These are phyloP conservation scores for Neodon shergylaensis DNA, from an alignment of 2,113 vertebrate species.

Conservation along the genomic window DNA sequence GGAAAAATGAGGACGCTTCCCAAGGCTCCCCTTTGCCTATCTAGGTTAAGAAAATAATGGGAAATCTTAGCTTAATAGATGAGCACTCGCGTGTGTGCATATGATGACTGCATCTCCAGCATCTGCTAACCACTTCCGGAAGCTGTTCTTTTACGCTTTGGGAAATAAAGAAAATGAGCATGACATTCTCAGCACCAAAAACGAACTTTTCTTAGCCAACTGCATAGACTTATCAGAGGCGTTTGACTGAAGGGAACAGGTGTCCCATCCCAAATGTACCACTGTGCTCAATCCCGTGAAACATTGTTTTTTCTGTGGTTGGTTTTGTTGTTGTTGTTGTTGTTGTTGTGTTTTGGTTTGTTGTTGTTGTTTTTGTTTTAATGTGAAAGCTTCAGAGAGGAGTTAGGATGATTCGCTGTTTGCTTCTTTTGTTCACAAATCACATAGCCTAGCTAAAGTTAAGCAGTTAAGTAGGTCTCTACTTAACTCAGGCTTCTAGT, in stretches of 20 bases:
- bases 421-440: neutral
- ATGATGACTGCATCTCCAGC: neutral
- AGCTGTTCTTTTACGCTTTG: neutral
- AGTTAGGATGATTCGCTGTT: neutral
- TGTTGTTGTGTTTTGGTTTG: no score
- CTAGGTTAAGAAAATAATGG: constrained; percentile 4
- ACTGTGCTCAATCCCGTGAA: neutral
- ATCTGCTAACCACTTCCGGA: neutral
- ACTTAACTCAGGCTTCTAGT: neutral
- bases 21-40: neutral
- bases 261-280: neutral
- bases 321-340: no score
- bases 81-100: neutral
- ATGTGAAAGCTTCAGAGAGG: neutral
- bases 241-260: neutral
- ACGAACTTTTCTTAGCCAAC: neutral
- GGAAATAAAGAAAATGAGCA: neutral
- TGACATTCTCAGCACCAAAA: neutral
- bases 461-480: neutral
- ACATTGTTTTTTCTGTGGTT: no score
- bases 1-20: constrained; percentile 1
- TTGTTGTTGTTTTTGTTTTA: neutral
- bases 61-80: neutral
- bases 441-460: neutral
- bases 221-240: neutral